Conservation (phyloP, 1,140 invertebrate species). For the Pissodes strobi region DNA sequence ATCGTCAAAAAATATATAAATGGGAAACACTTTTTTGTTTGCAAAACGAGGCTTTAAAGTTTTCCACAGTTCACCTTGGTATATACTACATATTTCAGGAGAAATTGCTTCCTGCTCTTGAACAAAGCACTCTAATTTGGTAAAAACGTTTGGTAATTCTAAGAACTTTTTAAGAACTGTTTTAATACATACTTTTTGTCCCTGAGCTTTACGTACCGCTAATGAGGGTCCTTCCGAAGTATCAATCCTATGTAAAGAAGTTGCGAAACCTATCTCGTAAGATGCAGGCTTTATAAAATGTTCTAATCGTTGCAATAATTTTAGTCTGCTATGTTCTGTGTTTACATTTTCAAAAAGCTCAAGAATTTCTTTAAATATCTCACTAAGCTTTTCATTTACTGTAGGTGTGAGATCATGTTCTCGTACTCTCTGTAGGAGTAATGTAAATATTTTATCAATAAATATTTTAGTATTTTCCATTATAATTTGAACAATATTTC, state of each 20-base stretch:
- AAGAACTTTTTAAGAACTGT: background rate
- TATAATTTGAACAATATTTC: no score
- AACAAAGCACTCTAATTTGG: background rate
- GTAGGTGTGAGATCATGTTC: background rate
- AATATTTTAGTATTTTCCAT: no score
- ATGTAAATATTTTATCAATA: no score
- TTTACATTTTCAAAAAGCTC: background rate
- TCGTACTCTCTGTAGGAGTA: background rate
- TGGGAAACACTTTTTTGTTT: background rate
- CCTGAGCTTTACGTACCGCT: background rate
- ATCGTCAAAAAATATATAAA: slow-evolving; percentile 1
- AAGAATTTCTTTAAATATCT: background rate
- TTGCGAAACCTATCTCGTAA: background rate
- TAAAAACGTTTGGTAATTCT: slow-evolving; percentile 3
- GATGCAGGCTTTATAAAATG: background rate
- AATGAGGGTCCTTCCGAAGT: background rate
- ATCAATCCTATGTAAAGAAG: background rate
- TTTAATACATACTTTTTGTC: background rate
- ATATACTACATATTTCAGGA: background rate
- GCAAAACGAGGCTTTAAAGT: background rate
- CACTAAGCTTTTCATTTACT: background rate
- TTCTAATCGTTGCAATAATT: background rate
- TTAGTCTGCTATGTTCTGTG: background rate
- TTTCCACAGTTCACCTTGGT: slow-evolving; percentile 8
- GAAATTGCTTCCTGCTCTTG: background rate